Percentiles rank a stretch among this genome's conserved stretches.
phyloP scores from a whole-genome alignment of 2,797 vertebrate genomes.

The Rhodeus uyekii region DNA sequence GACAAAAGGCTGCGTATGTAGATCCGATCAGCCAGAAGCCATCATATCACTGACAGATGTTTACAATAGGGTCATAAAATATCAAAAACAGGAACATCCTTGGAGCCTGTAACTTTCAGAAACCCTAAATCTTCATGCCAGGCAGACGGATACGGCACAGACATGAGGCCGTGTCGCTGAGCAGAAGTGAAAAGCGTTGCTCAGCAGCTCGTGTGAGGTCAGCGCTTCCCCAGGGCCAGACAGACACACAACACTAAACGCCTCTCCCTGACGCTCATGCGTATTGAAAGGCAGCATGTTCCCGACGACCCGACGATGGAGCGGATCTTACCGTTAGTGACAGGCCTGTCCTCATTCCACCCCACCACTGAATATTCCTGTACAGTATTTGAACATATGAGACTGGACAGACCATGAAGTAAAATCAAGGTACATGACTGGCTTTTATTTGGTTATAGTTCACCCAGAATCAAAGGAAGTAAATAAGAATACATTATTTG shows the following conservation, averaged over 20 bases:
- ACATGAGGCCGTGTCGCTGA: background rate
- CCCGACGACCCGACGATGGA: conserved; percentile 44
- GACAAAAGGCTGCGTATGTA: background rate
- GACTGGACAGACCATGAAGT: background rate
- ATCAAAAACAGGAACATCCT: conserved; percentile 53
- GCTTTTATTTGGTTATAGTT: background rate
- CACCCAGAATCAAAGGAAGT: background rate
- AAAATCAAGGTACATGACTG: background rate
- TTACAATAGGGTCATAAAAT: conserved; percentile 51
- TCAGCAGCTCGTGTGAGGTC: conserved; percentile 40
- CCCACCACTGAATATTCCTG: conserved; percentile 24
- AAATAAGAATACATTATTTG: background rate
- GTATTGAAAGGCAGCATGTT: conserved; percentile 53
- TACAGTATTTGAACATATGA: background rate
- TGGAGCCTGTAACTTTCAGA: conserved; percentile 41
- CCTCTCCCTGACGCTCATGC: conserved; percentile 48
- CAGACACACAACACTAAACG: conserved; percentile 18
- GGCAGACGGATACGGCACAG: background rate
- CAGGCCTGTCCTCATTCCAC: conserved; percentile 47
- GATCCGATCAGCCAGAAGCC: conserved; percentile 34
- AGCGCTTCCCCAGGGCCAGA: conserved; percentile 21
- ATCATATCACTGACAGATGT: conserved; percentile 48
- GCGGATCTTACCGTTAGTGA: conserved; percentile 64
- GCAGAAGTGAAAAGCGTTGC: conserved; percentile 1
- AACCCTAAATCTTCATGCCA: conserved; percentile 43